Evolutionary conservation across 2,888 invertebrate genomes (phyloP), one percentile per base, ranked within the genome.

Genomic region (Cancer borealis): DNA sequence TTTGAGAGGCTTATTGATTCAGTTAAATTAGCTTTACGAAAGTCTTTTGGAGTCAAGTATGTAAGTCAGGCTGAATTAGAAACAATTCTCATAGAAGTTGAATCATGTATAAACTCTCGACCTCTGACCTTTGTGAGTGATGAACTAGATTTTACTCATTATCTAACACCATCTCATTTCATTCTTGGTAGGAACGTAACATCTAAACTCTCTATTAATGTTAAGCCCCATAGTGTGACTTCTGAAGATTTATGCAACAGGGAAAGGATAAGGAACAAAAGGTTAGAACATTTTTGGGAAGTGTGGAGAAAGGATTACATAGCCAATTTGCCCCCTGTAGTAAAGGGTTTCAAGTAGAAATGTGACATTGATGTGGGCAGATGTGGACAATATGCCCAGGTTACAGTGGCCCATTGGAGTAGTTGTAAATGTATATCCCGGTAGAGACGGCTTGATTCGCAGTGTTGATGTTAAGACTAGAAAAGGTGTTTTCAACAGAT

Each of bases 1-100:
- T 93, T 92, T 46, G 93, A 93, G 73, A 60, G 93, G 47, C 79
- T 84, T 8, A 92, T 93, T 39, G 45, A 30, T n/a, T 92, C 94
- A 3, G 92, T 93, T 12, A 94, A 93, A 60, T 30, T 88, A 54
- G 66, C 66, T 21, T 5, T 66, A 6, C 1, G 66, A 2, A 66
- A 66, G n/a, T n/a, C 66, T 66, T 3, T 66, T 5, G 66, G n/a
- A 66, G n/a, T 66, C 21, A 66, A 21, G 5, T 66, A 66, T 66
- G 66, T 66, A 66, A 66, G 66, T 66, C 1, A 66, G 66, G 5
- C 21, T 66, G 66, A 66, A n/a, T 21, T 66, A 66, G 66, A n/a
- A 21, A 66, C 66, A 2, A 66, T 66, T 66, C 66, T 66, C 5
- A 66, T 66, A n/a, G 66, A n/a, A 66, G 5, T 66, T 66, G 66